Evolutionary conservation across 1,140 invertebrate genomes (phyloP).

Genomic region (Goniozus legneri): DNA sequence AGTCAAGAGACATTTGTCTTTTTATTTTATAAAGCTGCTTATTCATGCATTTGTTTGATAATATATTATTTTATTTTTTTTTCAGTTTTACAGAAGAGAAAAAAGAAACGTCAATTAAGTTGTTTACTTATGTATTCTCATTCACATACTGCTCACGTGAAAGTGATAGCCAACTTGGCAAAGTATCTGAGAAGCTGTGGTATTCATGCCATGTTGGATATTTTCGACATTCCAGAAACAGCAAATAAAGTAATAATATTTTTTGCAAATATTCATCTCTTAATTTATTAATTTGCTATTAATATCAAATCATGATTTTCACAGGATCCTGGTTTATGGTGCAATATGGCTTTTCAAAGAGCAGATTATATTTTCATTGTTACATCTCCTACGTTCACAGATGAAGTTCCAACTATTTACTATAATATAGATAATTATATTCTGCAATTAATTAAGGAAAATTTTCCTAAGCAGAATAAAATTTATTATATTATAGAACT

Average conservation of each 20-base stretch:
- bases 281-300: slow-evolving; percentile 6
- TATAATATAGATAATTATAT: slow-evolving; percentile 38
- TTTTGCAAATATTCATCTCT: slow-evolving; percentile 6
- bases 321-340: slow-evolving; percentile 45
- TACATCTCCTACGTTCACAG: slow-evolving; percentile 35
- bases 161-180: slow-evolving; percentile 39
- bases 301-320: slow-evolving; percentile 9
- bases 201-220: slow-evolving; percentile 46
- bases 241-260: slow-evolving; percentile 35
- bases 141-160: slow-evolving; percentile 37
- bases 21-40: not conserved
- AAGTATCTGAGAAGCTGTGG: slow-evolving; percentile 42
- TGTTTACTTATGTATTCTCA: slow-evolving; percentile 46
- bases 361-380: slow-evolving; percentile 42
- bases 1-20: slow-evolving; percentile 1
- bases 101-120: slow-evolving; percentile 34
- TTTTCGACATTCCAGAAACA: slow-evolving; percentile 38
- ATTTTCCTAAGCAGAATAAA: slow-evolving; percentile 32
- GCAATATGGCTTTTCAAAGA: slow-evolving; percentile 38
- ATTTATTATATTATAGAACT: slow-evolving; percentile 42
- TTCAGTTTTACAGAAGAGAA: slow-evolving; percentile 11
- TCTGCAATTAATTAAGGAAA: slow-evolving; percentile 39
- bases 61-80: slow-evolving; percentile 1
- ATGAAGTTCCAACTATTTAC: slow-evolving; percentile 30
- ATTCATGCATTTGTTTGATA: not conserved